Conservation (phyloP, 2,888 invertebrate genomes). For the Tenthredo notha region DNA sequence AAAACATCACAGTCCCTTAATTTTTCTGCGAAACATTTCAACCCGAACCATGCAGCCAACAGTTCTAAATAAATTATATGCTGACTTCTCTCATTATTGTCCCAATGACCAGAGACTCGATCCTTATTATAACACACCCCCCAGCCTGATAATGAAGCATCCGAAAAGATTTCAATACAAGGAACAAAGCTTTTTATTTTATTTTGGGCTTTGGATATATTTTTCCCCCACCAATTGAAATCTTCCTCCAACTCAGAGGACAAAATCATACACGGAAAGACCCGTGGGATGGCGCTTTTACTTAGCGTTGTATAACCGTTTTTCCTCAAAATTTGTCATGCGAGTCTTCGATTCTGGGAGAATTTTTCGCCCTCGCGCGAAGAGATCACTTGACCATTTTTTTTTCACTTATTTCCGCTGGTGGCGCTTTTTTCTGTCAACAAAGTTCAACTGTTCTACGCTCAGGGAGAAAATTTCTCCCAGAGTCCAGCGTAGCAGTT, state of each 20-base stretch:
- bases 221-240: constrained; percentile 51
- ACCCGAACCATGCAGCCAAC: constrained; percentile 55
- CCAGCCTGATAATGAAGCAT: constrained; percentile 56
- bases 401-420: no score
- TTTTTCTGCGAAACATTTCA: constrained; percentile 58
- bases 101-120: constrained; percentile 54
- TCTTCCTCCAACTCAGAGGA: constrained; percentile 11
- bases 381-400: no score
- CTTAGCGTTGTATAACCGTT: no score
- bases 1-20: constrained; percentile 53
- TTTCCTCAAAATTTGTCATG: no score
- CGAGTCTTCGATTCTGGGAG: no score
- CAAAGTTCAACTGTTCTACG: no score
- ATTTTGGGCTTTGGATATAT: constrained; percentile 46
- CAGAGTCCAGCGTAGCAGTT: no score
- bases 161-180: constrained; percentile 56
- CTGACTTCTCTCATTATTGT: constrained; percentile 23
- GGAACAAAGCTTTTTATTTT: constrained; percentile 17
- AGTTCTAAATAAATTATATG: constrained; percentile 58
- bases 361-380: no score
- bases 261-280: no score
- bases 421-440: no score
- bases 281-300: no score
- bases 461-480: no score
- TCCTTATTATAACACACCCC: constrained; percentile 54